A percentile compares a stretch with the other conserved stretches of the same genome.
These are phyloP conservation scores for Rhamphomyia laevipes DNA, from an alignment of 2,888 invertebrate genomes.

Conservation along the genomic window DNA sequence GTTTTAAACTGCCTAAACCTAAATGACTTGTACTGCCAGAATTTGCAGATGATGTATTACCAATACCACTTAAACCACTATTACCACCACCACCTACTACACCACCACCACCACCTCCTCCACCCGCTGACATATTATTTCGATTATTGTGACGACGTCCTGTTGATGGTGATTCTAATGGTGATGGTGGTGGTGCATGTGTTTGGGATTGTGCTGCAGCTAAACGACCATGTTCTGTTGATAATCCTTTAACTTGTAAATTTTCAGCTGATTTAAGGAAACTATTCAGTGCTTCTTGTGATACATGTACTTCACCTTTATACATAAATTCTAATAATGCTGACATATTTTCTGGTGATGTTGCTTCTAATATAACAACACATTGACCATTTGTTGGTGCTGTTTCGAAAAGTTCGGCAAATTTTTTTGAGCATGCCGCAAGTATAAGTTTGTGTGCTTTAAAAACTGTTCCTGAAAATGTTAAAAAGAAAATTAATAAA, in stretches of 20 bases:
- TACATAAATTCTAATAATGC: constrained; percentile 88
- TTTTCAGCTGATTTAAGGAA: constrained; percentile 86
- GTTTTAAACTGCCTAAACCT: constrained; percentile 31
- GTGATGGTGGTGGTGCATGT: constrained; percentile 26
- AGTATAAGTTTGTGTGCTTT: constrained; percentile 84
- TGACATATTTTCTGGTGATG: constrained; percentile 81
- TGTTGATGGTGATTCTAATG: constrained; percentile 37
- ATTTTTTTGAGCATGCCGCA: constrained; percentile 87
- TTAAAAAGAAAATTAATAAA: too few species aligned
- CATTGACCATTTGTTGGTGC: constrained; percentile 57
- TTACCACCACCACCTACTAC: constrained; percentile 28
- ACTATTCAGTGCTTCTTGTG: constrained; percentile 81
- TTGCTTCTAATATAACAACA: constrained; percentile 81
- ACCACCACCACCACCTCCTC: constrained; percentile 18
- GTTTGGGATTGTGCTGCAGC: constrained; percentile 38
- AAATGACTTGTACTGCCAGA: constrained; percentile 12
- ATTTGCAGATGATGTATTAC: constrained; percentile 20
- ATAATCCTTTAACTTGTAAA: constrained; percentile 71
- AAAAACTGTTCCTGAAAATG: constrained; percentile 64
- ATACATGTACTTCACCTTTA: constrained; percentile 87
- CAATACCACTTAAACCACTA: constrained; percentile 13
- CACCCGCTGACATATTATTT: constrained; percentile 36
- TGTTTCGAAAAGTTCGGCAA: constrained; percentile 81
- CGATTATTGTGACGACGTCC: constrained; percentile 33
- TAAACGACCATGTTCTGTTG: constrained; percentile 54